These are phyloP conservation scores for Drosophila chauvacae DNA, from an alignment of 1,140 invertebrate genomes.

Conservation along the genomic window DNA sequence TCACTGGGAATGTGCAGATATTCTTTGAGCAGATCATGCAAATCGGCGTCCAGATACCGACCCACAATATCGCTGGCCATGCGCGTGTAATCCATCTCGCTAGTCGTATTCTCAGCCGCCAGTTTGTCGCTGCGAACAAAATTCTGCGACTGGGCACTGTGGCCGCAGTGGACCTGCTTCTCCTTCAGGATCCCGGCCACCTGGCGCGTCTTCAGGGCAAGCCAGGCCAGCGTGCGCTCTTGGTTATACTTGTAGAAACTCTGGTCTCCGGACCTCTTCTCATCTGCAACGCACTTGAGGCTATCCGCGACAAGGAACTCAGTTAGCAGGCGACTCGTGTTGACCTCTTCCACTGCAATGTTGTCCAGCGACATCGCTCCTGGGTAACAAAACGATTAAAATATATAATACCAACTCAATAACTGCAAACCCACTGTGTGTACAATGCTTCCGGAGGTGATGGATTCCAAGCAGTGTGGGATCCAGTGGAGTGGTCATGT, in stretches of 20 bases:
- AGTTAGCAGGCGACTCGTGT: slow-evolving; percentile 52
- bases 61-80: slow-evolving; percentile 78
- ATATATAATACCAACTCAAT: neutral
- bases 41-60: slow-evolving; percentile 64
- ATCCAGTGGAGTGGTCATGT: slow-evolving; percentile 90
- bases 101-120: slow-evolving; percentile 83
- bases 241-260: slow-evolving; percentile 92
- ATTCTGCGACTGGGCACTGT: slow-evolving; percentile 88
- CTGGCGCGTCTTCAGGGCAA: slow-evolving; percentile 88
- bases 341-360: slow-evolving; percentile 84
- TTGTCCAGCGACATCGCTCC: slow-evolving; percentile 89
- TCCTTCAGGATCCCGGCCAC: slow-evolving; percentile 87
- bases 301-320: slow-evolving; percentile 45
- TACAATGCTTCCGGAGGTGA: slow-evolving; percentile 86
- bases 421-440: slow-evolving; percentile 20
- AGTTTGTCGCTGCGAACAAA: slow-evolving; percentile 88
- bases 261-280: slow-evolving; percentile 86
- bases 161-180: slow-evolving; percentile 89
- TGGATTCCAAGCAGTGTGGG: slow-evolving; percentile 89
- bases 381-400: slow-evolving; percentile 68
- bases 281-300: slow-evolving; percentile 64
- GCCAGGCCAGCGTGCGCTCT: slow-evolving; percentile 90
- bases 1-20: slow-evolving; percentile 72
- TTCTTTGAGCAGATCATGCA: slow-evolving; percentile 59
- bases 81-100: slow-evolving; percentile 76